Percentiles rank a stretch among this genome's conserved stretches.
phyloP scores from a whole-genome alignment of 2,113 vertebrate genomes.

The Hypanus sabinus region DNA sequence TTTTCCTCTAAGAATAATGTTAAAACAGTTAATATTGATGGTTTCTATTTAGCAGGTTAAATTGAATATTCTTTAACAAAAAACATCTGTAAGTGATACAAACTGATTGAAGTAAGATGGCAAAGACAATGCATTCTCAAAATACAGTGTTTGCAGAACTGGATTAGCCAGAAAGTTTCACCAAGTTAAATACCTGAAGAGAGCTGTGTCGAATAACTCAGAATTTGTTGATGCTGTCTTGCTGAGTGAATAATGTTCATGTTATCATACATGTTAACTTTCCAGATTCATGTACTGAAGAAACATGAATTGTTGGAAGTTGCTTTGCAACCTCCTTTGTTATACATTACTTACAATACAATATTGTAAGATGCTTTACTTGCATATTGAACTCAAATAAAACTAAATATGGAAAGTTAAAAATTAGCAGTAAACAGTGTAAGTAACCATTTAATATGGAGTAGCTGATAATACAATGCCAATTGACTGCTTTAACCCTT shows the following conservation, averaged over 20 bases:
- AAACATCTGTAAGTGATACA: neutral
- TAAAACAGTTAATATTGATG: neutral
- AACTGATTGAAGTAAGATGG: neutral
- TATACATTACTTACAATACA: too few species aligned
- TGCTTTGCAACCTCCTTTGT: neutral
- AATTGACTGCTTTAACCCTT: too few species aligned
- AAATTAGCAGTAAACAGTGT: too few species aligned
- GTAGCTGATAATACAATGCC: too few species aligned
- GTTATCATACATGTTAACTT: neutral
- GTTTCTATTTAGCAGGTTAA: neutral
- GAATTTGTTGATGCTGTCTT: neutral
- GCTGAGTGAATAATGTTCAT: too few species aligned
- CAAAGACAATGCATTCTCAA: neutral
- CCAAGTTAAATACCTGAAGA: neutral
- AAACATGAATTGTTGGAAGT: too few species aligned
- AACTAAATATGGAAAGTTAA: too few species aligned
- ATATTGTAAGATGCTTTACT: too few species aligned
- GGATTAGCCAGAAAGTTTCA: neutral
- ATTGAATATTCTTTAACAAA: neutral
- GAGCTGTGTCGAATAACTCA: neutral
- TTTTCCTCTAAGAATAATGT: neutral
- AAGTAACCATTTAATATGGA: too few species aligned
- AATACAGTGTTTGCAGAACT: neutral
- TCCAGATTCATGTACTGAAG: neutral
- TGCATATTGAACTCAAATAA: too few species aligned